Percentiles rank a stretch among this genome's conserved stretches.
Conservation (phyloP, 2,888 invertebrate genomes). For the Phengaris alcon region DNA sequence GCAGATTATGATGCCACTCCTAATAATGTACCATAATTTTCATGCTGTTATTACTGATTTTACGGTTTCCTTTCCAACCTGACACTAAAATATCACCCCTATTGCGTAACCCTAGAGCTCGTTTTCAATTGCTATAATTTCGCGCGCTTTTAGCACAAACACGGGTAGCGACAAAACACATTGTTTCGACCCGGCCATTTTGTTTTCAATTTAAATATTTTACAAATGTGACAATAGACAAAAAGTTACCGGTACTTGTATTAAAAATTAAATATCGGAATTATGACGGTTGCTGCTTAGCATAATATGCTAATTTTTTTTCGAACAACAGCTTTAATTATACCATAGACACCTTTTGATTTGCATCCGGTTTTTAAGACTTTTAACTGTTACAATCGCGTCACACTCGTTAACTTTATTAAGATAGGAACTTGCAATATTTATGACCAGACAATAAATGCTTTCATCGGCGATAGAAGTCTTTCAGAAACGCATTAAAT, state of each 20-base stretch:
- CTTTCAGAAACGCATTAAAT: too few relatives aligned
- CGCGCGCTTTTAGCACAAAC: conserved; percentile 47
- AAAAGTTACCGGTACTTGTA: conserved; percentile 73
- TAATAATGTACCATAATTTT: conserved; percentile 43
- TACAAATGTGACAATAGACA: conserved; percentile 73
- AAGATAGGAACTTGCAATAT: too few relatives aligned
- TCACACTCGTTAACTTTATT: background rate
- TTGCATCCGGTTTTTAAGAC: conserved; percentile 17
- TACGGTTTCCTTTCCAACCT: conserved; percentile 38
- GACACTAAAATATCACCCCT: conserved; percentile 34
- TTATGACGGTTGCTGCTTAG: conserved; percentile 74
- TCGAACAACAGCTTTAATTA: conserved; percentile 14
- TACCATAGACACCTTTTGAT: conserved; percentile 20
- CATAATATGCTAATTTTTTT: conserved; percentile 61
- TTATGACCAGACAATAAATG: too few relatives aligned
- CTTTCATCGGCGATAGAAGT: too few relatives aligned
- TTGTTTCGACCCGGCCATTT: conserved; percentile 74
- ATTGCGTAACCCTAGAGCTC: background rate
- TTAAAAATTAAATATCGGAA: conserved; percentile 78
- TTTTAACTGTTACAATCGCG: background rate
- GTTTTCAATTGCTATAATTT: conserved; percentile 34
- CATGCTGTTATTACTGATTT: conserved; percentile 57
- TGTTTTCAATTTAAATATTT: conserved; percentile 77
- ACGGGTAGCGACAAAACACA: conserved; percentile 55
- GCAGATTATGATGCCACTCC: conserved; percentile 37